These are phyloP conservation scores for Trichopoda pennipes DNA, from an alignment of 2,888 invertebrate species.

Conservation along the genomic window DNA sequence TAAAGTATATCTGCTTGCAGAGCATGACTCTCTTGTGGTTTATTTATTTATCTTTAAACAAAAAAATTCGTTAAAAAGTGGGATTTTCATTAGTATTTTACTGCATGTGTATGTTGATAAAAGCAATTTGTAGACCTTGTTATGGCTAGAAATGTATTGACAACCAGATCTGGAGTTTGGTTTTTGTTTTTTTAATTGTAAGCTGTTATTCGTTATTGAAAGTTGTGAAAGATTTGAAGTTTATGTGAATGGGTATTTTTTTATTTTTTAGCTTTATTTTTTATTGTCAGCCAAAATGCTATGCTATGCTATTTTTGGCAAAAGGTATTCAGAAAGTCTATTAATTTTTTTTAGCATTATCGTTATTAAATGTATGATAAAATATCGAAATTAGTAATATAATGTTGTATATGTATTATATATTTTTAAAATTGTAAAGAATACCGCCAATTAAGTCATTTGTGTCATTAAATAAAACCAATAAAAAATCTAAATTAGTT, in stretches of 20 bases:
- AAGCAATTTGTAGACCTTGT: no score
- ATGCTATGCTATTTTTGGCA: conserved; percentile 31
- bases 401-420: no score
- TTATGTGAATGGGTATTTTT: conserved; percentile 30
- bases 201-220: conserved; percentile 52
- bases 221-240: conserved; percentile 30
- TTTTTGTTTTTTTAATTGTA: conserved; percentile 29
- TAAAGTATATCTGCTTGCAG: no score
- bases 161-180: not conserved
- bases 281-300: conserved; percentile 21
- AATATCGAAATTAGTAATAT: no score
- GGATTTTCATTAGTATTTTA: not conserved
- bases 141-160: not conserved
- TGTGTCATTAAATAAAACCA: no score
- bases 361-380: no score
- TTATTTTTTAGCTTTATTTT: not conserved
- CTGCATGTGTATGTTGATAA: not conserved
- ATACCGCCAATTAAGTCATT: no score
- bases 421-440: no score
- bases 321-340: conserved; percentile 37
- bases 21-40: conserved; percentile 5
- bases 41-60: conserved; percentile 28
- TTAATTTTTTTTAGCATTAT: not conserved
- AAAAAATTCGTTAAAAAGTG: conserved; percentile 9
- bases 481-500: no score